phyloP scores from a whole-genome alignment of 2,888 invertebrate genomes.

The Agelastica alni region DNA sequence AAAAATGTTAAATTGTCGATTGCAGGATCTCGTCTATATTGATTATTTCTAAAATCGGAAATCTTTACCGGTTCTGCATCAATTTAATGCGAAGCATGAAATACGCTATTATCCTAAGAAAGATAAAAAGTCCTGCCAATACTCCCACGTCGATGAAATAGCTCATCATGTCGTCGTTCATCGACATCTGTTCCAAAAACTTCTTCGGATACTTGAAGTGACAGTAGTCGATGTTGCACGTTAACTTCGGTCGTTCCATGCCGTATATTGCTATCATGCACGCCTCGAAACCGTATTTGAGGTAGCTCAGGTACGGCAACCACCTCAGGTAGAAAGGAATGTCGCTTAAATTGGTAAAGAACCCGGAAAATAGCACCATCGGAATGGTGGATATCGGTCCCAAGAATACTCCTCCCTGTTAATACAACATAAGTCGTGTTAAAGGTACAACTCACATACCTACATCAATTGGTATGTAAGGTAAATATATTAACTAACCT shows the following conservation, averaged over 20 bases:
- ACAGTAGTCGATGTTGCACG: conserved; percentile 82
- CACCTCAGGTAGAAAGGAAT: conserved; percentile 88
- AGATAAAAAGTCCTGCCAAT: conserved; percentile 78
- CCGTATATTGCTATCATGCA: conserved; percentile 92
- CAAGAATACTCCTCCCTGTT: conserved; percentile 67
- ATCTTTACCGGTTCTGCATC: conserved; percentile 41
- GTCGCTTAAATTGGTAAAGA: conserved; percentile 91
- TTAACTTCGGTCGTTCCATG: conserved; percentile 76
- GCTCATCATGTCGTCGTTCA: conserved; percentile 67
- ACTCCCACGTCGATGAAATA: conserved; percentile 86
- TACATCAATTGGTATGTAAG: too few species aligned
- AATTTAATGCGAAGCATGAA: conserved; percentile 83
- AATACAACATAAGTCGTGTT: too few species aligned
- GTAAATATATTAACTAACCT: conserved; percentile 65
- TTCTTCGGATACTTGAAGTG: conserved; percentile 80
- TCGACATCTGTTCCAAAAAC: conserved; percentile 84
- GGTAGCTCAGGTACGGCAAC: conserved; percentile 88
- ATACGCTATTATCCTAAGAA: conserved; percentile 77
- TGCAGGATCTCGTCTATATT: too few species aligned
- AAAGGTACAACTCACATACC: too few species aligned
- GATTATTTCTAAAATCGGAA: background rate
- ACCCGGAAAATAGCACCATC: conserved; percentile 89
- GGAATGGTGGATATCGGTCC: conserved; percentile 93
- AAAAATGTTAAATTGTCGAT: too few species aligned
- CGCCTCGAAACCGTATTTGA: conserved; percentile 91